Conservation (phyloP, 2,797 vertebrate genomes). For the Acrossocheilus fasciatus region DNA sequence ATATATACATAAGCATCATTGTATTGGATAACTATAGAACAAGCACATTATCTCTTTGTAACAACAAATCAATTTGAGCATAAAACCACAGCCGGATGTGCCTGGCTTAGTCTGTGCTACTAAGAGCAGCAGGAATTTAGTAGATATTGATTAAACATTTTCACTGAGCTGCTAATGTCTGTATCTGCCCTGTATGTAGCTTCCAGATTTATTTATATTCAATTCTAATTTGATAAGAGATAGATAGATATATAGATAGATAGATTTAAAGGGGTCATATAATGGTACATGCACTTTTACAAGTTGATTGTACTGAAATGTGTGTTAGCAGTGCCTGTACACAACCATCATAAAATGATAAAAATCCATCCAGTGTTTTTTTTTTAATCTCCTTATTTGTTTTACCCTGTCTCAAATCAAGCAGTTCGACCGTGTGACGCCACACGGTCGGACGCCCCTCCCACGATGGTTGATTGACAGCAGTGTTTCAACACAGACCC, state of each 20-base stretch:
- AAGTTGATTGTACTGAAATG: too few relatives aligned
- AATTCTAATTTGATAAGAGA: not conserved
- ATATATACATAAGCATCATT: not conserved
- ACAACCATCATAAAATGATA: too few relatives aligned
- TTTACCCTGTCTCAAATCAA: too few relatives aligned
- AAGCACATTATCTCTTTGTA: conserved; percentile 66
- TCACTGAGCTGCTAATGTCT: not conserved
- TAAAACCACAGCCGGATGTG: conserved; percentile 51
- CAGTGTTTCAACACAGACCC: too few relatives aligned
- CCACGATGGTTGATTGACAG: too few relatives aligned
- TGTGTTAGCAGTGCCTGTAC: too few relatives aligned
- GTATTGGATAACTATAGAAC: conserved; percentile 51
- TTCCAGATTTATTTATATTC: not conserved
- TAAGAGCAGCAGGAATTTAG: conserved; percentile 4
- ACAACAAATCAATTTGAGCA: conserved; percentile 70
- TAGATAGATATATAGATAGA: not conserved
- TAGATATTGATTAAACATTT: conserved; percentile 34
- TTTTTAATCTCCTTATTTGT: too few relatives aligned
- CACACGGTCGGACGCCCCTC: too few relatives aligned
- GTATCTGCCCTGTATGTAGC: not conserved
- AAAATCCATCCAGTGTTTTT: too few relatives aligned
- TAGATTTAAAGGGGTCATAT: too few relatives aligned
- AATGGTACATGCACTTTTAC: too few relatives aligned
- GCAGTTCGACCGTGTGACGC: too few relatives aligned
- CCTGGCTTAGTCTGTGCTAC: not conserved